A percentile compares a stretch with the other conserved stretches of the same genome.
Conservation (phyloP, 2,888 invertebrate genomes). For the Athripsodes cinereus region DNA sequence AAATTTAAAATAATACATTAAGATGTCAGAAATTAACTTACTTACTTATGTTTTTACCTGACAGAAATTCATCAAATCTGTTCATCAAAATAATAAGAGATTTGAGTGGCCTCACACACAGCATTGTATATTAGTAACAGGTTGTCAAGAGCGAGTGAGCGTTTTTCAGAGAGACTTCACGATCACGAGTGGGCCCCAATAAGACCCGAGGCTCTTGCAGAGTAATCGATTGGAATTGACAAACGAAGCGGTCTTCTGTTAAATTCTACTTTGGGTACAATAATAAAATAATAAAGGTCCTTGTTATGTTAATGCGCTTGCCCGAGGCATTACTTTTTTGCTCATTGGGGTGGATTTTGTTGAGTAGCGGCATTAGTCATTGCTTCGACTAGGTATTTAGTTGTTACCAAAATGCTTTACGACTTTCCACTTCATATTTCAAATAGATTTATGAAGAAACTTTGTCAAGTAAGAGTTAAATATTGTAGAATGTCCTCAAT, state of each 20-base stretch:
- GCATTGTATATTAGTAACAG: slow-evolving; percentile 2
- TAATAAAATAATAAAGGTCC: slow-evolving; percentile 34
- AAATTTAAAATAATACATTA: no score
- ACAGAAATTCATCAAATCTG: no score
- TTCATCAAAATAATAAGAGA: no score
- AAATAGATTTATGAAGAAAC: not conserved
- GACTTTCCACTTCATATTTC: slow-evolving; percentile 1
- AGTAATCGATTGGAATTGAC: slow-evolving; percentile 51
- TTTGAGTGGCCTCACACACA: not conserved
- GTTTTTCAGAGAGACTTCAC: not conserved
- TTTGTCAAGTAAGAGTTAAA: not conserved
- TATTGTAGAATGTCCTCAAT: slow-evolving; percentile 1
- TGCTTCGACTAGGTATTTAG: not conserved
- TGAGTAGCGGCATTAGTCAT: not conserved
- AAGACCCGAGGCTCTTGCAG: slow-evolving; percentile 37
- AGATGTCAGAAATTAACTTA: no score
- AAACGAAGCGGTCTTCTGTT: slow-evolving; percentile 51
- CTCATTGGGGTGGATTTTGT: not conserved
- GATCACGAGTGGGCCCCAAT: not conserved
- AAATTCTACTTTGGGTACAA: slow-evolving; percentile 44
- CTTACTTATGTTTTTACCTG: no score
- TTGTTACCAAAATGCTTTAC: not conserved
- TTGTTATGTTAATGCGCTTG: slow-evolving; percentile 28
- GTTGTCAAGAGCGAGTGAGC: not conserved
- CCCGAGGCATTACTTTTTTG: slow-evolving; percentile 17